A percentile compares a stretch with the other conserved stretches of the same genome.
These are phyloP conservation scores for Ophioninae sp. DNA, from an alignment of 2,888 invertebrate species.

Conservation along the genomic window DNA sequence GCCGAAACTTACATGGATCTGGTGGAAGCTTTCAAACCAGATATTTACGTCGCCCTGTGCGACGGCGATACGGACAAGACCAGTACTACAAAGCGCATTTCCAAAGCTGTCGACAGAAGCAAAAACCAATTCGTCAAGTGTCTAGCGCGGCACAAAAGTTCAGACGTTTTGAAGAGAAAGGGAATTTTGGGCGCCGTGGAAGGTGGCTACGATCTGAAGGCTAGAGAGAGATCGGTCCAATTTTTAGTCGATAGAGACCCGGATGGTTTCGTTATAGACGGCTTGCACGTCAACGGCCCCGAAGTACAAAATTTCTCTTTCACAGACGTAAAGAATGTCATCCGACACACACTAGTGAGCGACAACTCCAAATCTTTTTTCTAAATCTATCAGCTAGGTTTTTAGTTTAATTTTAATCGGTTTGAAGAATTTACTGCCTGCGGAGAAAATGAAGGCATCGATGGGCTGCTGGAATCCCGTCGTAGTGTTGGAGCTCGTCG, in stretches of 20 bases:
- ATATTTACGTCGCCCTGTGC: constrained; percentile 90
- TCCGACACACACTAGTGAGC: constrained; percentile 85
- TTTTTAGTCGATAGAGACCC: constrained; percentile 84
- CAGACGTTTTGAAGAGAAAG: constrained; percentile 82
- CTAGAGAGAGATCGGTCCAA: constrained; percentile 85
- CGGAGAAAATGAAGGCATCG: constrained; percentile 86
- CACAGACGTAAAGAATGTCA: constrained; percentile 83
- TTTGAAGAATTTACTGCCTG: constrained; percentile 85
- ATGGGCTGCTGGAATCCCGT: constrained; percentile 92
- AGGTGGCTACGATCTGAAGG: constrained; percentile 87
- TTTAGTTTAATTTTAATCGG: not conserved
- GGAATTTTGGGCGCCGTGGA: constrained; percentile 87
- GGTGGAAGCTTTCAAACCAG: constrained; percentile 89
- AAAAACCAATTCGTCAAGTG: constrained; percentile 86
- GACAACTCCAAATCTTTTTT: not conserved
- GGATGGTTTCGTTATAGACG: constrained; percentile 90
- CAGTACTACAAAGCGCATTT: constrained; percentile 87
- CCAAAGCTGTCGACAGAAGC: constrained; percentile 88
- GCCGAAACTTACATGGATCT: constrained; percentile 89
- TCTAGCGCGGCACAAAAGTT: constrained; percentile 85
- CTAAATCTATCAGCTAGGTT: not conserved
- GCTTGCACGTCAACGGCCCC: constrained; percentile 89
- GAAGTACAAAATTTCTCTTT: constrained; percentile 82
- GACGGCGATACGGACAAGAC: constrained; percentile 88
- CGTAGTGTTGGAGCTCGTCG: constrained; percentile 87